Evolutionary conservation across 2,113 vertebrate genomes (phyloP), one percentile per base, ranked within the genome.

Genomic region (Myotis yumanensis): DNA sequence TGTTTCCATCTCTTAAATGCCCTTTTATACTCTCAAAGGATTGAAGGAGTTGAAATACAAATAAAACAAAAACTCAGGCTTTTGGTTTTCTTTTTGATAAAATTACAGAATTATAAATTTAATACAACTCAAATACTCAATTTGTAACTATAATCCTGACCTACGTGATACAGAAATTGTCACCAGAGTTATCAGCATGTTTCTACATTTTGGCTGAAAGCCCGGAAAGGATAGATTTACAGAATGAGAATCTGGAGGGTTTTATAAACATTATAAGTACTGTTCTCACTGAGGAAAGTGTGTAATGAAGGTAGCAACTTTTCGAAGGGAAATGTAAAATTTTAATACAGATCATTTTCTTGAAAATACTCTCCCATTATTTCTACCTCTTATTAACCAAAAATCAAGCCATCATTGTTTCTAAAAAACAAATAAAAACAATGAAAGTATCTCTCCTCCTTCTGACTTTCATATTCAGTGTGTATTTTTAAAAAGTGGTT

Each of bases 251-350:
- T 92, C 85, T 88, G 48, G 59, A 90, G 62, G 87, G 32, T 88
- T 86, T 92, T 95, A 93, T 69, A 96, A 94, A 88, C 92, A 96
- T 73, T 90, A 46, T 18, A 87, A 89, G 68, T 71, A 62, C 68
- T 75, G 22, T 52, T 79, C 8, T 82, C 46, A 68, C 35, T 59
- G 83, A 92, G 59, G 37, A 68, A 88, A 90, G 54, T 37, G 18
- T 87, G 17, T 87, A 18, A 35, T 43, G 15, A 52, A 86, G 51
- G 32, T 37, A 75, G 28, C 5, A 52, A 20, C 17, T 82, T 46
- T 32, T 72, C 84, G 7, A 54, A 87, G 7, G 40, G 46, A 82
- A 85, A 77, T 64, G 43, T 71, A 54, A 76, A 71, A 52, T 51
- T 48, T 66, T 87, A 25, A 66, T 76, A 28, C 73, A 30, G 5